Conservation (phyloP, 1,140 invertebrate genomes). For the Neelides sp. region DNA sequence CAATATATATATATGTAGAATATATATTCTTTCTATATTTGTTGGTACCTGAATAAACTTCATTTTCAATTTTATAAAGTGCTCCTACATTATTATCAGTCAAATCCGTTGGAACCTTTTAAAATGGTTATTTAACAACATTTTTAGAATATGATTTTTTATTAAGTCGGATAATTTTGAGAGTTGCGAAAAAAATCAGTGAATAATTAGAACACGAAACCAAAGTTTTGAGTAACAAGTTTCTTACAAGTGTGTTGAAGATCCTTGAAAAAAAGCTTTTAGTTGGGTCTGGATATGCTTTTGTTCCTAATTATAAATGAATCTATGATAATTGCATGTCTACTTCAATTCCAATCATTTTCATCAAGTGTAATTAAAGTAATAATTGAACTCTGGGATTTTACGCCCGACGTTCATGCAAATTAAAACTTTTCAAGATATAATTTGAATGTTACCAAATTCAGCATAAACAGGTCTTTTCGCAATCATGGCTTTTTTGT, state of each 20-base stretch:
- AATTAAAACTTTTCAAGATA: background rate
- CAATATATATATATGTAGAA: too few species aligned
- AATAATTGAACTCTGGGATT: too few species aligned
- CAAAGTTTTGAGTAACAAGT: too few species aligned
- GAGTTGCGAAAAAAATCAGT: too few species aligned
- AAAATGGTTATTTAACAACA: background rate
- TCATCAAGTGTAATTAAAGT: too few species aligned
- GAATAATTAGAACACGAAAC: too few species aligned
- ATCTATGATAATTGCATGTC: too few species aligned
- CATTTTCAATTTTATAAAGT: slow-evolving; percentile 21
- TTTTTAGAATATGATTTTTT: background rate
- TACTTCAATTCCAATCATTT: too few species aligned
- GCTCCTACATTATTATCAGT: slow-evolving; percentile 27
- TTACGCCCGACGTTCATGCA: too few species aligned
- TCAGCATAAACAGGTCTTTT: slow-evolving; percentile 34
- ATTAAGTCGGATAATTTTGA: background rate
- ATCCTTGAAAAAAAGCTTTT: slow-evolving; percentile 30
- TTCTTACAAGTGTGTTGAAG: slow-evolving; percentile 14
- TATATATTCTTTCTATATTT: too few species aligned
- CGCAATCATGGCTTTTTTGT: slow-evolving; percentile 34
- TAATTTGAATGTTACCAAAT: slow-evolving; percentile 9
- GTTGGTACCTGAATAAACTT: slow-evolving; percentile 16
- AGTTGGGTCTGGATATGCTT: slow-evolving; percentile 36
- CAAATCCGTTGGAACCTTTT: slow-evolving; percentile 26
- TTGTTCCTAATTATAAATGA: slow-evolving; percentile 39